A percentile compares a stretch with the other conserved stretches of the same genome.
Evolutionary conservation across 2,797 vertebrate species (phyloP).

Genomic region (Phoeniculus purpureus): DNA sequence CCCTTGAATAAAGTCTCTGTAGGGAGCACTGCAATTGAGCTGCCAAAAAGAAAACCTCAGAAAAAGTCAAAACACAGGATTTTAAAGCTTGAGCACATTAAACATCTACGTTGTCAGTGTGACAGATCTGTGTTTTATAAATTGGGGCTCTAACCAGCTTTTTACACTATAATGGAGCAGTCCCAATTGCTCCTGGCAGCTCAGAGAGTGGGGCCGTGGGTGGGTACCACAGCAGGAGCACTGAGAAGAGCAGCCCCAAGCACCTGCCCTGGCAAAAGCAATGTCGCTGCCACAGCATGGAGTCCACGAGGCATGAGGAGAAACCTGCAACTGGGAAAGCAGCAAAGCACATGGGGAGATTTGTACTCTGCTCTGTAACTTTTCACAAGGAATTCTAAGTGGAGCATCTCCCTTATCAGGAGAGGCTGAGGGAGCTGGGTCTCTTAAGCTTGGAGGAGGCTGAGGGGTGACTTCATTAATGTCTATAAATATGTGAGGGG

Average conservation of each 20-base stretch:
- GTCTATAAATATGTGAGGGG: too few species aligned
- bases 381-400: not conserved
- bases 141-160: not conserved
- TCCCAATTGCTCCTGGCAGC: not conserved
- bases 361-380: not conserved
- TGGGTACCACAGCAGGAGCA: not conserved
- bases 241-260: not conserved
- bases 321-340: not conserved
- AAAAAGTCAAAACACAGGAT: conserved; percentile 11
- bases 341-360: rapidly evolving
- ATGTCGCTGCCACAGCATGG: rapidly evolving
- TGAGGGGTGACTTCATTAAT: too few species aligned
- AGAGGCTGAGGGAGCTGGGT: too few species aligned
- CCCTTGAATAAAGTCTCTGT: conserved; percentile 8
- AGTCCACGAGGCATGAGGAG: not conserved
- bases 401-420: too few species aligned
- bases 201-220: not conserved
- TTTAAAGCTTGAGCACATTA: not conserved
- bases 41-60: conserved; percentile 35
- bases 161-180: not conserved
- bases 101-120: not conserved
- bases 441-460: too few species aligned
- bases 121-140: conserved; percentile 39
- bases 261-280: not conserved
- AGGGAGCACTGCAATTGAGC: conserved; percentile 33